These are phyloP conservation scores for Rhinatrema bivittatum DNA, from an alignment of 2,797 vertebrate species.

Conservation along the genomic window DNA sequence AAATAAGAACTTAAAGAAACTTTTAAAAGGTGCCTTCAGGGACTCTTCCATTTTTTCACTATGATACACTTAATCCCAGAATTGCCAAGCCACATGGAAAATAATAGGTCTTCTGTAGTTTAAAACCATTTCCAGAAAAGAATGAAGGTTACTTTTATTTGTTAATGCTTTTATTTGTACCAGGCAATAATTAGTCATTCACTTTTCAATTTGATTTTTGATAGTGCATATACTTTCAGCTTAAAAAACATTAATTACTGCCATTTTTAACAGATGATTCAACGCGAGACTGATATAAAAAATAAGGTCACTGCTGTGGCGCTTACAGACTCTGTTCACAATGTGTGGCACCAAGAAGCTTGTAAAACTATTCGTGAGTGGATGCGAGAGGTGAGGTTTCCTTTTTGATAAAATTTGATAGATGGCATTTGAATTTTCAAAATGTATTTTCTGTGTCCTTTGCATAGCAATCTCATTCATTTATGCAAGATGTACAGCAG, in stretches of 20 bases:
- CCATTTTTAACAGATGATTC: slow-evolving; percentile 82
- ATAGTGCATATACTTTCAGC: slow-evolving; percentile 39
- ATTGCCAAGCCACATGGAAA: slow-evolving; percentile 50
- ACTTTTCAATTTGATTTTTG: slow-evolving; percentile 33
- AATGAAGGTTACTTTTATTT: slow-evolving; percentile 36
- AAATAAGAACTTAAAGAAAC: slow-evolving; percentile 41
- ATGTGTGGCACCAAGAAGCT: slow-evolving; percentile 93
- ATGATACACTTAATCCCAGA: slow-evolving; percentile 51
- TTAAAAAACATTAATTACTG: slow-evolving; percentile 28
- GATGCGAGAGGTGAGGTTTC: slow-evolving; percentile 84
- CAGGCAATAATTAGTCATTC: slow-evolving; percentile 24
- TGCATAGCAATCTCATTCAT: slow-evolving; percentile 8
- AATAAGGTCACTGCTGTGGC: slow-evolving; percentile 85
- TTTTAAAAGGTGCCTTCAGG: slow-evolving; percentile 48
- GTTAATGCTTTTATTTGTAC: slow-evolving; percentile 17
- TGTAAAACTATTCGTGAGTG: slow-evolving; percentile 87
- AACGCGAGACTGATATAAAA: slow-evolving; percentile 86
- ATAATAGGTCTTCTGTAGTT: too few species aligned
- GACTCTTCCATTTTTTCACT: slow-evolving; percentile 42
- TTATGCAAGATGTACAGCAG: neutral
- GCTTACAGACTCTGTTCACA: slow-evolving; percentile 93
- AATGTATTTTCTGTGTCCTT: too few species aligned
- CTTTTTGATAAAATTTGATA: slow-evolving; percentile 3
- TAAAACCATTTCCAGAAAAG: too few species aligned
- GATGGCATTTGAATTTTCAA: slow-evolving; percentile 6